These are phyloP conservation scores for Otocyon megalotis DNA, from an alignment of 2,113 vertebrate species.

Conservation along the genomic window DNA sequence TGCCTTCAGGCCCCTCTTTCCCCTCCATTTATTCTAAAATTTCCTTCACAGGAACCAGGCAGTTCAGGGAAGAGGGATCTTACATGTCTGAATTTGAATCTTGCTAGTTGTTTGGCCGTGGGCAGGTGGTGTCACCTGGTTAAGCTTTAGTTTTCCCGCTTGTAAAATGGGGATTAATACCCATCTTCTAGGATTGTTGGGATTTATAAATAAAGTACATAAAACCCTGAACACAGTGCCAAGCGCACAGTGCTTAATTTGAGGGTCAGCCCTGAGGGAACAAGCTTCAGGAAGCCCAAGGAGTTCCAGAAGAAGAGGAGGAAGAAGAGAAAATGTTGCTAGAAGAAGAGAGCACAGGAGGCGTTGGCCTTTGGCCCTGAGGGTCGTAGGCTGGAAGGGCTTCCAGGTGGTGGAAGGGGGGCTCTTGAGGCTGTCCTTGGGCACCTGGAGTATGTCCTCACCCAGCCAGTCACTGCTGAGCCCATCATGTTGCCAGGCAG, in stretches of 20 bases:
- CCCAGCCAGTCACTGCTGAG: neutral
- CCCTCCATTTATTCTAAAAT: neutral
- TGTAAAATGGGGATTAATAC: neutral
- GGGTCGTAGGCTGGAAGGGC: neutral
- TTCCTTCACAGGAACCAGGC: neutral
- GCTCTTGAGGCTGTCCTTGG: neutral
- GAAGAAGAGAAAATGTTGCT: neutral
- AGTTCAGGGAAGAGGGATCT: neutral
- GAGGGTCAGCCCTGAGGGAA: neutral
- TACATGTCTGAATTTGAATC: neutral
- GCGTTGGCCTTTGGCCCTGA: neutral
- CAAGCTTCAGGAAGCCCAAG: neutral
- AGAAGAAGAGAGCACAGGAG: too few species aligned
- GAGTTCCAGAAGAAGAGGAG: neutral
- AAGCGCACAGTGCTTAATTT: neutral
- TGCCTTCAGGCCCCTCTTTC: neutral
- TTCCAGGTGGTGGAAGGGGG: neutral
- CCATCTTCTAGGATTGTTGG: neutral
- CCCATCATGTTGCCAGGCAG: neutral
- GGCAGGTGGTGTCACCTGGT: neutral
- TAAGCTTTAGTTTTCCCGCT: neutral
- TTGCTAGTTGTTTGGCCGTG: neutral
- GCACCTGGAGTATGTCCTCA: neutral
- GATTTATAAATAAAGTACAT: neutral
- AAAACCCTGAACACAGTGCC: neutral